Conservation (phyloP, 2,888 invertebrate species). For the Gasteruption jaculator region DNA sequence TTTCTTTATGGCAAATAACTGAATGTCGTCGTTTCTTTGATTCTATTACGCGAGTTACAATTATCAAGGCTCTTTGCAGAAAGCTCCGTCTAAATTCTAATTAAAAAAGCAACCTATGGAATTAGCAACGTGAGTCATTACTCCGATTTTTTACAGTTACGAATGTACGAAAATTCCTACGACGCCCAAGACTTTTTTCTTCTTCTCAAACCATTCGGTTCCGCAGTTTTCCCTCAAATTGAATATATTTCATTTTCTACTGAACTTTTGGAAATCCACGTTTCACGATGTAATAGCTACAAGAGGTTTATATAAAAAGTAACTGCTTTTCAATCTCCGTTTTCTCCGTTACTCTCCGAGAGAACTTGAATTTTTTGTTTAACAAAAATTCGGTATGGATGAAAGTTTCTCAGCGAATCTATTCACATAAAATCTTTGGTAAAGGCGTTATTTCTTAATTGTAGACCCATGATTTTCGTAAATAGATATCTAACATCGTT, state of each 20-base stretch:
- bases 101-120: no score
- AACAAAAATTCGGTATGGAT: conserved; percentile 14
- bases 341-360: conserved; percentile 15
- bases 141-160: no score
- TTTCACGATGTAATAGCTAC: conserved; percentile 9
- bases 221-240: no score
- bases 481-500: conserved; percentile 36
- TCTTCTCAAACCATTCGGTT: no score
- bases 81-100: no score
- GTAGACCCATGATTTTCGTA: conserved; percentile 33
- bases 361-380: conserved; percentile 23
- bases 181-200: no score
- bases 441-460: conserved; percentile 36
- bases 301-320: conserved; percentile 21
- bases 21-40: conserved; percentile 9
- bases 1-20: conserved; percentile 15
- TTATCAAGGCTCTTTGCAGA: no score
- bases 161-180: no score
- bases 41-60: no score
- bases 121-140: no score
- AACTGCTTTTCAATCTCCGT: conserved; percentile 8
- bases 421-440: conserved; percentile 45
- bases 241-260: no score
- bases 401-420: conserved; percentile 23
- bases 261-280: no score